Percentiles rank a stretch among this genome's conserved stretches.
phyloP scores from a whole-genome alignment of 2,888 invertebrate species.

The Eupithecia subumbrata region DNA sequence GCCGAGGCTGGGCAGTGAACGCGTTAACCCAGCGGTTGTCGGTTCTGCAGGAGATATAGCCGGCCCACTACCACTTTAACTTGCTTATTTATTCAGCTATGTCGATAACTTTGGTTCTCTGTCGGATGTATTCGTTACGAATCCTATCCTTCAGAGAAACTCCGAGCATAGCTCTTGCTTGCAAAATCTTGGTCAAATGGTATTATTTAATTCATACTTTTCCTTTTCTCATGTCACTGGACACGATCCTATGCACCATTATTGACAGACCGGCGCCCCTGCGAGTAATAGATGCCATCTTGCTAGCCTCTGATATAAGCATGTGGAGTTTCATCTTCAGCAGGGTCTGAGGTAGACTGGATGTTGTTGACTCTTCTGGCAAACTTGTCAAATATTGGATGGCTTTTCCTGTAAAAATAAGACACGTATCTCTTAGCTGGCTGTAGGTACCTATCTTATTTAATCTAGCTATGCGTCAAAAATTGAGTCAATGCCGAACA shows the following conservation, averaged over 20 bases:
- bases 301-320: slow-evolving; percentile 70
- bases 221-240: slow-evolving; percentile 85
- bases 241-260: slow-evolving; percentile 89
- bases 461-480: background rate
- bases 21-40: background rate
- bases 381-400: slow-evolving; percentile 75
- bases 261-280: slow-evolving; percentile 91
- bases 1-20: too few species aligned
- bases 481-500: background rate
- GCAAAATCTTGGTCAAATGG: background rate
- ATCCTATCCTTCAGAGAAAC: too few species aligned
- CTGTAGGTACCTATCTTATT: background rate
- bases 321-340: slow-evolving; percentile 72
- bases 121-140: too few species aligned
- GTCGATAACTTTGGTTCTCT: too few species aligned
- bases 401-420: slow-evolving; percentile 71
- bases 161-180: background rate
- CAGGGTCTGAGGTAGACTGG: slow-evolving; percentile 68
- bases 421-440: background rate
- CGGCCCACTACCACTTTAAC: background rate
- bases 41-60: background rate
- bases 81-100: too few species aligned
- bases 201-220: slow-evolving; percentile 59
- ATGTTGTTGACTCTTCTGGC: slow-evolving; percentile 58
- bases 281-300: slow-evolving; percentile 86